Percentiles rank a stretch among this genome's conserved stretches.
Conservation (phyloP, 1,140 invertebrate genomes). For the Pollicipes pollicipes region DNA sequence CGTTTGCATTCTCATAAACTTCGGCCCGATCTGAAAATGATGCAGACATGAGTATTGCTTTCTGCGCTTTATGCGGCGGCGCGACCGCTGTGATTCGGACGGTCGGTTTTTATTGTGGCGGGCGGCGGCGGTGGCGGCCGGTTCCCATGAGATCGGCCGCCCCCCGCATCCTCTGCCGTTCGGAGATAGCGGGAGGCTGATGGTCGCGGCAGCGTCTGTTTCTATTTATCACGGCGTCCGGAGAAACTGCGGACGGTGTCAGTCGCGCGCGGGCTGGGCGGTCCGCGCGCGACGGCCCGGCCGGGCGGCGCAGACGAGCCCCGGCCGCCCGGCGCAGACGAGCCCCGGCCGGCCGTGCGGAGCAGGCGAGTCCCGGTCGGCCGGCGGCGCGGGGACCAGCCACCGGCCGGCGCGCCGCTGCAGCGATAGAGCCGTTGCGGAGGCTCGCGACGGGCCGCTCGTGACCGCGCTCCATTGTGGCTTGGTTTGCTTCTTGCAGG, state of each 20-base stretch:
- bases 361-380: too few species aligned
- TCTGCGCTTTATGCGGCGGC: not conserved
- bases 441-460: not conserved
- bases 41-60: not conserved
- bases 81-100: not conserved
- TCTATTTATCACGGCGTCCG: not conserved
- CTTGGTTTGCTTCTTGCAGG: not conserved
- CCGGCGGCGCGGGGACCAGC: not conserved
- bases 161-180: too few species aligned
- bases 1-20: slow-evolving; percentile 2
- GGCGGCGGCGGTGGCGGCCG: too few species aligned
- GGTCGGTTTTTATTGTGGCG: not conserved
- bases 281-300: too few species aligned
- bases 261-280: not conserved
- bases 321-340: too few species aligned
- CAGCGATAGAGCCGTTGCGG: not conserved
- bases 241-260: not conserved
- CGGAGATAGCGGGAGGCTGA: not conserved
- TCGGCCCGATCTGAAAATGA: not conserved
- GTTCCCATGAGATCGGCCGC: not conserved
- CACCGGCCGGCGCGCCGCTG: not conserved
- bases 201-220: not conserved
- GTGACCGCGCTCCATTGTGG: not conserved
- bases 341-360: too few species aligned
- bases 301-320: too few species aligned